Evolutionary conservation across 1,140 invertebrate genomes (phyloP).

Genomic region (Drosophila aff.): DNA sequence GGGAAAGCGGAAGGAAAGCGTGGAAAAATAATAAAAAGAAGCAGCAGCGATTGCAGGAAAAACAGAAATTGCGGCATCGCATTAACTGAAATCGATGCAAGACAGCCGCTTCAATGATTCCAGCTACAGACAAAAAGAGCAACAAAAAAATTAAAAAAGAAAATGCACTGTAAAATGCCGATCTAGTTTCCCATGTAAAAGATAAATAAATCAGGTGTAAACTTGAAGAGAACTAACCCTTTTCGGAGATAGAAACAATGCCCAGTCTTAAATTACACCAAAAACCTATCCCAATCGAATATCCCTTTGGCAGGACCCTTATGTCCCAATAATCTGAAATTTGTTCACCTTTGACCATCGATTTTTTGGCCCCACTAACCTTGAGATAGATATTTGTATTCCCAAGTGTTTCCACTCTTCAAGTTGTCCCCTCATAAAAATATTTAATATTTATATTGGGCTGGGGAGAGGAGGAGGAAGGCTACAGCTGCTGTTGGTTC

Average conservation of each 20-base stretch:
- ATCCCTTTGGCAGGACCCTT: background rate
- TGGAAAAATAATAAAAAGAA: slow-evolving; percentile 1
- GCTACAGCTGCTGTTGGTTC: slow-evolving; percentile 13
- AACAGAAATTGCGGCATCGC: slow-evolving; percentile 38
- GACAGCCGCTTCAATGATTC: slow-evolving; percentile 47
- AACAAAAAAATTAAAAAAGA: background rate
- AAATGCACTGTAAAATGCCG: background rate
- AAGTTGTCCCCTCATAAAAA: slow-evolving; percentile 19
- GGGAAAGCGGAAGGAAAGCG: slow-evolving; percentile 43
- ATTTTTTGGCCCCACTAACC: slow-evolving; percentile 3
- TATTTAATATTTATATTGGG: slow-evolving; percentile 16
- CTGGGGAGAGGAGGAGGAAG: background rate
- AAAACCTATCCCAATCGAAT: slow-evolving; percentile 1
- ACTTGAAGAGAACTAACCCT: background rate
- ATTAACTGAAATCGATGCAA: slow-evolving; percentile 63
- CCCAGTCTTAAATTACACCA: background rate
- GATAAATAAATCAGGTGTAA: background rate
- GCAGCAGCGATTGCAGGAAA: slow-evolving; percentile 18
- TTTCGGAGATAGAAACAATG: background rate
- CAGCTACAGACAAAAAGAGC: background rate
- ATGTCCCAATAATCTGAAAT: background rate
- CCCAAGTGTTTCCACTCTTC: background rate
- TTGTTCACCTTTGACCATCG: slow-evolving; percentile 11
- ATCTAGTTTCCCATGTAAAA: too few relatives aligned
- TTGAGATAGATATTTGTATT: background rate